These are phyloP conservation scores for Artemisiospiza belli DNA, from an alignment of 2,113 vertebrate genomes.

Conservation along the genomic window DNA sequence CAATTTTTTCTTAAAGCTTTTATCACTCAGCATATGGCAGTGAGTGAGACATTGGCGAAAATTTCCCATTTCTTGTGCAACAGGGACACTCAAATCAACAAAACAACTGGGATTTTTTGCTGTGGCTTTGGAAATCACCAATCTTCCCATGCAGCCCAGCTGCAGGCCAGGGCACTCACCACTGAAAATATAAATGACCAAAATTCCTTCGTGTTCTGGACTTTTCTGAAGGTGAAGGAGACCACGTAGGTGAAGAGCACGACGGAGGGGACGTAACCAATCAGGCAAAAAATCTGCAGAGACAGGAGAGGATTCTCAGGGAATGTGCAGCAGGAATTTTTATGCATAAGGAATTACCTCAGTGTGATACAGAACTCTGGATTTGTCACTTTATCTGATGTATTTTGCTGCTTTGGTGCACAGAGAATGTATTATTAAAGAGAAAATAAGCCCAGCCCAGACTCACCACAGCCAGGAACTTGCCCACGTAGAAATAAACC, in stretches of 20 bases:
- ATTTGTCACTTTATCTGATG: background rate
- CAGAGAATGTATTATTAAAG: background rate
- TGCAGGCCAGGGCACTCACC: slow-evolving; percentile 77
- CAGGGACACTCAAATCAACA: background rate
- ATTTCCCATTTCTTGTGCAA: background rate
- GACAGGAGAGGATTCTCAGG: background rate
- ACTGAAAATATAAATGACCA: slow-evolving; percentile 93
- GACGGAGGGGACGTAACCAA: slow-evolving; percentile 88
- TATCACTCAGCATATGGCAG: background rate
- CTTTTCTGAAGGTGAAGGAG: slow-evolving; percentile 88
- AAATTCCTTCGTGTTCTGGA: slow-evolving; percentile 92
- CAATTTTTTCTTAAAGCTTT: background rate
- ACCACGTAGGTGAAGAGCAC: slow-evolving; percentile 91
- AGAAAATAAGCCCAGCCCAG: background rate
- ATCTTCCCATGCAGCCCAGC: background rate
- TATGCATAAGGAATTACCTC: background rate
- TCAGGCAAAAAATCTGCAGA: slow-evolving; percentile 85
- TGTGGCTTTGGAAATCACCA: background rate
- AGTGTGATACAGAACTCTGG: background rate
- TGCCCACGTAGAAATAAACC: slow-evolving; percentile 82
- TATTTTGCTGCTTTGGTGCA: background rate
- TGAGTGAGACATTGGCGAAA: rapidly evolving
- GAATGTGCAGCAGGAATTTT: background rate
- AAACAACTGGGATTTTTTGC: background rate
- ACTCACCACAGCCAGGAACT: slow-evolving; percentile 88